A percentile compares a stretch with the other conserved stretches of the same genome.
phyloP scores from a whole-genome alignment of 2,113 vertebrate genomes.

The Rhineura floridana region DNA sequence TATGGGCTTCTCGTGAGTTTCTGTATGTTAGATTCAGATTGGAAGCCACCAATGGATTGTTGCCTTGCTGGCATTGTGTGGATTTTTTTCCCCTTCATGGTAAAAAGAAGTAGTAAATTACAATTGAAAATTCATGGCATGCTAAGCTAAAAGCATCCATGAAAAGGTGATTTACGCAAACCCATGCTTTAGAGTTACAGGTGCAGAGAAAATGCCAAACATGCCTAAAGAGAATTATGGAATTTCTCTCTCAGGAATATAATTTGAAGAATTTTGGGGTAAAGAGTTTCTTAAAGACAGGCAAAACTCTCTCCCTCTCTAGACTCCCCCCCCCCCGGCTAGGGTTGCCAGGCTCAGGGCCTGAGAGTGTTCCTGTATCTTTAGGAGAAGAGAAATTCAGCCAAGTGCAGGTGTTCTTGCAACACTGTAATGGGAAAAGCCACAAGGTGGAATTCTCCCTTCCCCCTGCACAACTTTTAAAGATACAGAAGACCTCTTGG shows the following conservation, averaged over 20 bases:
- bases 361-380: too few relatives aligned
- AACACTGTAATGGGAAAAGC: too few relatives aligned
- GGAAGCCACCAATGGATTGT: not conserved
- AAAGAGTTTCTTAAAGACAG: too few relatives aligned
- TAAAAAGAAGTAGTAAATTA: constrained; percentile 7
- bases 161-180: not conserved
- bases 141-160: not conserved
- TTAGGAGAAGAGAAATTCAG: too few relatives aligned
- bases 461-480: too few relatives aligned
- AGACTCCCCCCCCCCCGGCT: too few relatives aligned
- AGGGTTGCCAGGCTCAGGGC: too few relatives aligned
- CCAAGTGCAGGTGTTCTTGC: too few relatives aligned
- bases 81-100: not conserved
- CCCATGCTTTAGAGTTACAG: not conserved
- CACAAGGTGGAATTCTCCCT: too few relatives aligned
- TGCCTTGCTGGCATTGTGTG: not conserved
- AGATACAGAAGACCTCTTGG: too few relatives aligned
- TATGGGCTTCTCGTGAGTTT: constrained; percentile 1
- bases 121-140: not conserved
- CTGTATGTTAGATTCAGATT: constrained; percentile 22
- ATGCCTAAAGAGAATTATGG: not conserved
- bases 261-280: not conserved
- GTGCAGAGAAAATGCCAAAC: not conserved
- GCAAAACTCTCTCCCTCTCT: not conserved
- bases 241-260: not conserved